Evolutionary conservation across 1,140 invertebrate species (phyloP).

Genomic region (Aphelinus certus): DNA sequence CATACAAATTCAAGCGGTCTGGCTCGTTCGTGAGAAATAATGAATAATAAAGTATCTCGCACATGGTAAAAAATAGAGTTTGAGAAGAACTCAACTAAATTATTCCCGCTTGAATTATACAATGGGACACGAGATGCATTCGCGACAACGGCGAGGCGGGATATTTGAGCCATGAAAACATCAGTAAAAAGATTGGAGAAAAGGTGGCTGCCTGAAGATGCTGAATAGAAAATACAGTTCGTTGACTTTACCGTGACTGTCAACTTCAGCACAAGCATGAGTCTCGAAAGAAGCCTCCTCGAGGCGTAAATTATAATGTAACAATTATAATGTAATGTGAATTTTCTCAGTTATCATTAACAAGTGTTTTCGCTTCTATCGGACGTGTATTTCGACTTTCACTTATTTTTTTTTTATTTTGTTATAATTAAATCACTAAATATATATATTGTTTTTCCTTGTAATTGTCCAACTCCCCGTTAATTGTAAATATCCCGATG

Average conservation of each 20-base stretch:
- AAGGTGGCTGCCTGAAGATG: not conserved
- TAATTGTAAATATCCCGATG: no score
- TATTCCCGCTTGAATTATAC: slow-evolving; percentile 14
- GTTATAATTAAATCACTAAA: no score
- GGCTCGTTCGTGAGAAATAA: not conserved
- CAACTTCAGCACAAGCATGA: not conserved
- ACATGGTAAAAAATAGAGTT: not conserved
- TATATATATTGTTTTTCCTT: no score
- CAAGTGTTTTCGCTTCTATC: no score
- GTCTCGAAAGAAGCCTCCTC: no score
- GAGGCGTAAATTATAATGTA: no score
- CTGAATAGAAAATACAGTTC: not conserved
- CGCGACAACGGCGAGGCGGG: not conserved
- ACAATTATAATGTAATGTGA: no score
- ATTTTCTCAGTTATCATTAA: no score
- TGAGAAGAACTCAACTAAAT: slow-evolving; percentile 13
- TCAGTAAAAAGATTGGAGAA: slow-evolving; percentile 10
- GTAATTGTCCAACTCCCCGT: no score
- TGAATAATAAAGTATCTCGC: not conserved
- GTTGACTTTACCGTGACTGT: not conserved
- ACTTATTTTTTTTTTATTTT: no score
- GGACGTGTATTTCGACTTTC: no score
- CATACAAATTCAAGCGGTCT: not conserved
- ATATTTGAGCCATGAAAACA: slow-evolving; percentile 13
- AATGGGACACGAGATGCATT: not conserved